Evolutionary conservation across 2,113 vertebrate species (phyloP).

Genomic region (Cercopithecus mona): DNA sequence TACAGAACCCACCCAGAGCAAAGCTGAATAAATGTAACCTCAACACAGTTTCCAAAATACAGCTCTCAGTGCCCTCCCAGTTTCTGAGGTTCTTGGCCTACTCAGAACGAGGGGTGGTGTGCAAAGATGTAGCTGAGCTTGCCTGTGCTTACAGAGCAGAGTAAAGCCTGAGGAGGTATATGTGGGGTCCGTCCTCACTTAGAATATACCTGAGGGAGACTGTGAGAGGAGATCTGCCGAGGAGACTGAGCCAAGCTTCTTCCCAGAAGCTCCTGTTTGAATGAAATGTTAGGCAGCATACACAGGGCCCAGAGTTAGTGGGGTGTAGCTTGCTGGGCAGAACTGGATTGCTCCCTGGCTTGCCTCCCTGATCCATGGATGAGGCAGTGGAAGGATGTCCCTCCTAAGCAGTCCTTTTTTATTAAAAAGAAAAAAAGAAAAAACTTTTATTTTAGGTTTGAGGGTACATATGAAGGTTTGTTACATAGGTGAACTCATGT

Average conservation of each 20-base stretch:
- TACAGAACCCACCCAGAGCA: neutral
- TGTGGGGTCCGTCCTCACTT: neutral
- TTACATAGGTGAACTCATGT: too few relatives aligned
- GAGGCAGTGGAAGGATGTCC: neutral
- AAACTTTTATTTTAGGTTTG: too few relatives aligned
- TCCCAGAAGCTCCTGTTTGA: neutral
- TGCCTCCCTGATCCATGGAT: neutral
- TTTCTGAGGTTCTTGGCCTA: neutral
- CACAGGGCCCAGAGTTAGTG: accelerated
- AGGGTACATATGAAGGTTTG: too few relatives aligned
- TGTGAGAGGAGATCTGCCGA: neutral
- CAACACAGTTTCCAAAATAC: neutral
- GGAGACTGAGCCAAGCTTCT: neutral
- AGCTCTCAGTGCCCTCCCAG: neutral
- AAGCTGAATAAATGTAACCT: neutral
- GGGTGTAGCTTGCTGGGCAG: neutral
- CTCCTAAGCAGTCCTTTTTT: neutral
- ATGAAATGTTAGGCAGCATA: neutral
- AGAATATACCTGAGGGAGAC: neutral
- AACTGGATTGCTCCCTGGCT: neutral
- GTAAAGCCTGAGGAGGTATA: neutral
- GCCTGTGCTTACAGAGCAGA: neutral
- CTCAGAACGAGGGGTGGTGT: neutral
- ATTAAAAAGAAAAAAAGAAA: too few relatives aligned
- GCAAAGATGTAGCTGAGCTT: neutral